Evolutionary conservation across 2,113 vertebrate species (phyloP).

Genomic region (Hippopotamus amphibius): DNA sequence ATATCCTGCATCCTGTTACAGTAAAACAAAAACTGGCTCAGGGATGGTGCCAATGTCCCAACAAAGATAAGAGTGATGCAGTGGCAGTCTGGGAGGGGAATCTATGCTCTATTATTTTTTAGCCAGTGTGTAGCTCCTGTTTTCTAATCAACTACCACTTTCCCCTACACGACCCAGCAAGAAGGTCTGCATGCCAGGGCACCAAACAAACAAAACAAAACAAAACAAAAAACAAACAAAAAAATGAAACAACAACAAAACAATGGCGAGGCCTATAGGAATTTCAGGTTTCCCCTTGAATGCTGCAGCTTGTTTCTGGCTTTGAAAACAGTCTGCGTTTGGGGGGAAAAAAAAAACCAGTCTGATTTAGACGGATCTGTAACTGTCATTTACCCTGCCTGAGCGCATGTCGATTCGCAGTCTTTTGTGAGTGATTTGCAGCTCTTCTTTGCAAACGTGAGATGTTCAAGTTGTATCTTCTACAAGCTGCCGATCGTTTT

Average conservation of each 20-base stretch:
- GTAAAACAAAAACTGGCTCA: background rate
- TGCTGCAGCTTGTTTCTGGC: background rate
- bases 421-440: background rate
- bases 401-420: background rate
- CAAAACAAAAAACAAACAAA: background rate
- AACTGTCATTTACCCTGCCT: background rate
- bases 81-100: background rate
- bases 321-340: background rate
- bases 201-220: background rate
- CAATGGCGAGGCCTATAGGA: background rate
- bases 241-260: background rate
- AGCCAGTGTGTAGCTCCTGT: background rate
- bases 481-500: background rate
- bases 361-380: background rate
- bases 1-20: background rate
- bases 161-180: background rate
- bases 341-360: background rate
- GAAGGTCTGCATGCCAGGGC: background rate
- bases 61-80: background rate
- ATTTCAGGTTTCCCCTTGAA: background rate
- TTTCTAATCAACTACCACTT: background rate
- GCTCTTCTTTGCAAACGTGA: conserved; percentile 41
- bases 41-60: background rate
- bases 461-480: background rate
- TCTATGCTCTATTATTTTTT: background rate